phyloP scores from a whole-genome alignment of 2,888 invertebrate species.

The Dicranocentrus wangi region DNA sequence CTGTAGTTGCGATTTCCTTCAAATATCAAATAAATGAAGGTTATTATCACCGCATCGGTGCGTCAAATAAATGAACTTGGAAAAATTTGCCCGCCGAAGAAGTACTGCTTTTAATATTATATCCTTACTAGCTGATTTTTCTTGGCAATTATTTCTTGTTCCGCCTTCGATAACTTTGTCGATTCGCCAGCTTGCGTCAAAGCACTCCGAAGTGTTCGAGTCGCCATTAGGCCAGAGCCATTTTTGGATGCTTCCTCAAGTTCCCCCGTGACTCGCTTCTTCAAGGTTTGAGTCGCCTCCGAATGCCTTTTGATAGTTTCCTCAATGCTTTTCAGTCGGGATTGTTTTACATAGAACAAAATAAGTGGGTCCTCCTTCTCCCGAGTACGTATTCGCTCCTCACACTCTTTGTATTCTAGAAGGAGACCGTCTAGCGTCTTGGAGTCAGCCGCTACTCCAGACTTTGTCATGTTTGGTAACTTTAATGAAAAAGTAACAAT shows the following conservation, averaged over 20 bases:
- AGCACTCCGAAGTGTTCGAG: constrained; percentile 49
- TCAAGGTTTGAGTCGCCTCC: constrained; percentile 50
- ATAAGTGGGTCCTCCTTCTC: constrained; percentile 71
- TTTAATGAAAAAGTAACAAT: constrained; percentile 14
- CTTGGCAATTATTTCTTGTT: constrained; percentile 69
- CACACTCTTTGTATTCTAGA: constrained; percentile 66
- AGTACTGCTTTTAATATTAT: too few relatives aligned
- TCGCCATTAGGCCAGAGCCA: background rate
- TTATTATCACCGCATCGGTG: too few relatives aligned
- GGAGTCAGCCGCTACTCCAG: constrained; percentile 38
- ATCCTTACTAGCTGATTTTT: constrained; percentile 70
- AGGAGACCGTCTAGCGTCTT: constrained; percentile 55
- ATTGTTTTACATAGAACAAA: constrained; percentile 71
- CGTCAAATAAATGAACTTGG: too few relatives aligned
- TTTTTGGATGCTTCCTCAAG: background rate
- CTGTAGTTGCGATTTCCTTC: constrained; percentile 71
- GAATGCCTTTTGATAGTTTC: constrained; percentile 59
- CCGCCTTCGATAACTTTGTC: constrained; percentile 62
- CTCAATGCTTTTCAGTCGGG: constrained; percentile 66
- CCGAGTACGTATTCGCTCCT: constrained; percentile 65
- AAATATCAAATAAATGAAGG: background rate
- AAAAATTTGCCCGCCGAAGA: too few relatives aligned
- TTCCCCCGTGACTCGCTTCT: constrained; percentile 44
- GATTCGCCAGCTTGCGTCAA: constrained; percentile 65
- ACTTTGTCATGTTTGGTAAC: constrained; percentile 57